Percentiles rank a stretch among this genome's conserved stretches.
These are phyloP conservation scores for Branchellion lobata DNA, from an alignment of 2,888 invertebrate genomes.

Conservation along the genomic window DNA sequence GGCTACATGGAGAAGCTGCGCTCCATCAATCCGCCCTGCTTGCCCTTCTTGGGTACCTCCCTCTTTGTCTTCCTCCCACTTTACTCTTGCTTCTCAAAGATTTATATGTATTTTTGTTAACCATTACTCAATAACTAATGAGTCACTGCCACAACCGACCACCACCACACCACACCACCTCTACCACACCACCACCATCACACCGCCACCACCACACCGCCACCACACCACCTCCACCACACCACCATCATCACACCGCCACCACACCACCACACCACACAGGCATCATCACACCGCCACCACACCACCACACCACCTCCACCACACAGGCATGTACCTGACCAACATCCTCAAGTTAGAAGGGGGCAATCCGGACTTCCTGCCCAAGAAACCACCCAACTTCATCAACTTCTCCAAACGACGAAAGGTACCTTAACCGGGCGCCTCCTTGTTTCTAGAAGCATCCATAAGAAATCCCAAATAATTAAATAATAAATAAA, in stretches of 20 bases:
- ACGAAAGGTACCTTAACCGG: constrained; percentile 71
- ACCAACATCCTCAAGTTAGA: constrained; percentile 94
- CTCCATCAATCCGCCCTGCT: constrained; percentile 96
- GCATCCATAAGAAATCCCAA: no score
- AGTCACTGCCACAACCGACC: no score
- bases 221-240: no score
- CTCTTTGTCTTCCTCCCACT: background rate
- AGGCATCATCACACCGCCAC: no score
- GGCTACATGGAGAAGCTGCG: constrained; percentile 90
- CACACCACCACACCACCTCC: background rate
- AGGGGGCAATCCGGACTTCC: constrained; percentile 89
- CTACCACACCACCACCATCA: no score
- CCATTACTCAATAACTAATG: no score
- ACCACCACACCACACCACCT: no score
- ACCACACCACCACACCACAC: background rate
- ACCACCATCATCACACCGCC: no score
- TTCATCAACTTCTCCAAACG: constrained; percentile 95
- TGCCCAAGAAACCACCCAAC: constrained; percentile 63
- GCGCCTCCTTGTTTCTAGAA: no score
- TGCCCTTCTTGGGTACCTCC: constrained; percentile 82
- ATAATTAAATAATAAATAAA: no score
- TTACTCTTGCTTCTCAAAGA: background rate
- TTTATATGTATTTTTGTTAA: no score
- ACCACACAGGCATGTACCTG: constrained; percentile 78
- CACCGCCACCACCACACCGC: background rate